Evolutionary conservation across 2,888 invertebrate species (phyloP), one percentile per base, ranked within the genome.

Genomic region (Heliconius sara): DNA sequence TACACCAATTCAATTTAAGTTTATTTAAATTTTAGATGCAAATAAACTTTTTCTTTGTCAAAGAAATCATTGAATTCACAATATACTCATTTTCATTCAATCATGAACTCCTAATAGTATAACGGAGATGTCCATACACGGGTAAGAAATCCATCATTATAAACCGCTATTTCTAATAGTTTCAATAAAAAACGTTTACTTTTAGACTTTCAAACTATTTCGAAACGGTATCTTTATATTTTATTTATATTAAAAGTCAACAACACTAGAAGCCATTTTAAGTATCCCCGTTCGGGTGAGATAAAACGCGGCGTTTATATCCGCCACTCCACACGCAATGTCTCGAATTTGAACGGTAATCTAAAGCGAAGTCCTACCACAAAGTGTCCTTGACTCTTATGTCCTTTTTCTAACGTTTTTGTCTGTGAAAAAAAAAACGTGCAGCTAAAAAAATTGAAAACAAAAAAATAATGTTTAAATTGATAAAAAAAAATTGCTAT

Each of bases 41-140:
- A 39, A 6, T 39, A 30, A 7, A 19, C 12, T 3, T 19, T 67
- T 10, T 39, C 34, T 68, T 68, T 68, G 12, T 68, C 16, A 67
- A 34, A 67, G 34, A 12, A 67, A 67, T 67, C 34, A n/a, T n/a
- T 39, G 25, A 12, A 25, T 16, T 25, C n/a, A 16, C 70, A 60
- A 57, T 72, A 27, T 22, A 25, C 27, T 65, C 19, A 25, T 7
- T 34, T 34, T 72, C 22, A 72, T 72, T 60, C 34, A 72, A 57
- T 77, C 76, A 72, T 22, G 52, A n/a, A 27, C 65, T 70, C 66
- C 16, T 71, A 39, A 78, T 75, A 66, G 75, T 47, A 57, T 78
- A 78, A 75, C 75, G 70, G 77, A 43, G 52, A 75, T 77, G 77
- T 52, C 75, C 63, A 75, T 65, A 75, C 43, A 43, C 34, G 57